Conservation (phyloP, 2,113 vertebrate species). For the Podiceps cristatus region DNA sequence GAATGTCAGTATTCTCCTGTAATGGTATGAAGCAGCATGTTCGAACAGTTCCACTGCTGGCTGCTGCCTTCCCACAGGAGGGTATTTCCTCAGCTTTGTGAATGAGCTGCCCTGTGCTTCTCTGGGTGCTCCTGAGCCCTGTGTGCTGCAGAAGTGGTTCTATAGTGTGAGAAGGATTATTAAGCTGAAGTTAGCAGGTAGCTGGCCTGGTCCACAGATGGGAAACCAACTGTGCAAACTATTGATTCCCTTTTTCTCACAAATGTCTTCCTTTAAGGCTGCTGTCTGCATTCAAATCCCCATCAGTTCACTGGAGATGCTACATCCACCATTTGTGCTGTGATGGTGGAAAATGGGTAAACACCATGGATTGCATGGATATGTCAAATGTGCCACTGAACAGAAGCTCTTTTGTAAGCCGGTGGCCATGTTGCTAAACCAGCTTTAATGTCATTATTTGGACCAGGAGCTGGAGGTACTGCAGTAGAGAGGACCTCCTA, state of each 20-base stretch:
- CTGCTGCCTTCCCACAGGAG: neutral
- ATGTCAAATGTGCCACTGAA: neutral
- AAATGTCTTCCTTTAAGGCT: neutral
- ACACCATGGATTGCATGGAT: neutral
- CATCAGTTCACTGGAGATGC: fast-evolving
- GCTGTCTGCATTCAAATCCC: neutral
- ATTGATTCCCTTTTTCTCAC: neutral
- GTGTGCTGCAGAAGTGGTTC: fast-evolving
- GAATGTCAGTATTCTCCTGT: neutral
- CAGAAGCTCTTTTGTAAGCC: neutral
- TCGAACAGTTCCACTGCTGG: neutral
- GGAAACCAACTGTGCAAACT: neutral
- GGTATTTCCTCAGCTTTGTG: neutral
- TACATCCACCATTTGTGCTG: neutral
- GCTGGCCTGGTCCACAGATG: neutral
- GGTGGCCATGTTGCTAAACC: neutral
- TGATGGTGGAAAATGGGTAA: neutral
- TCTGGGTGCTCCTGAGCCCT: neutral
- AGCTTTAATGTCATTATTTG: neutral
- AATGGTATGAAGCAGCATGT: neutral
- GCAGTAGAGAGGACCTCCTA: fast-evolving
- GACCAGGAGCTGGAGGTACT: neutral
- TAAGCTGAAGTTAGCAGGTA: neutral
- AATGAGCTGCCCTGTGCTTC: neutral
- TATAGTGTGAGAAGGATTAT: neutral